Conservation (phyloP, 2,797 vertebrate species). For the Odontamblyopus rebecca region DNA sequence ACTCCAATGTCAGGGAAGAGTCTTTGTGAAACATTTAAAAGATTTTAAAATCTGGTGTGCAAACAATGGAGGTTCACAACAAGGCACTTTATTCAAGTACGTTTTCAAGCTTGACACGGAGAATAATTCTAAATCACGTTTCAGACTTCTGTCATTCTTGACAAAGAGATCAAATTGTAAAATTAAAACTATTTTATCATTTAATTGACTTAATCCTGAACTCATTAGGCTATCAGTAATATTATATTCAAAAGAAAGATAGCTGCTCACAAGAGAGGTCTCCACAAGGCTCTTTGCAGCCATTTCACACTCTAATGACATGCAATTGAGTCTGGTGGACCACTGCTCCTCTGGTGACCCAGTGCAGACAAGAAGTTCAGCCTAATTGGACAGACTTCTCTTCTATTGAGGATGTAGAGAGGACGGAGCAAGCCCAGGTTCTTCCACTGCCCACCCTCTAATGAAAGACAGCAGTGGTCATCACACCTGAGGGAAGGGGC, state of each 20-base stretch:
- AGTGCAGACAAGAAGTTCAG: constrained; percentile 56
- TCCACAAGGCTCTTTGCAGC: constrained; percentile 37
- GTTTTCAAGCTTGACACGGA: neutral
- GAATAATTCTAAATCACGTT: constrained; percentile 22
- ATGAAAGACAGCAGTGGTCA: constrained; percentile 35
- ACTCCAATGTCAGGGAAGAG: constrained; percentile 29
- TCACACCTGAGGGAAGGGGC: constrained; percentile 21
- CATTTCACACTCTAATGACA: constrained; percentile 48
- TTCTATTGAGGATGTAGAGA: constrained; percentile 45
- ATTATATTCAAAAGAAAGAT: constrained; percentile 48
- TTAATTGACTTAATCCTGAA: constrained; percentile 54
- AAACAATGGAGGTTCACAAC: constrained; percentile 8
- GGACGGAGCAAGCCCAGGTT: constrained; percentile 24
- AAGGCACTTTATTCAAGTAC: neutral
- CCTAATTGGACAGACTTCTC: constrained; percentile 66
- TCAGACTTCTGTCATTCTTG: constrained; percentile 22
- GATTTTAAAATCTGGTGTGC: constrained; percentile 5
- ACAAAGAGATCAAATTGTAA: constrained; percentile 50
- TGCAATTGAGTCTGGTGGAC: constrained; percentile 40
- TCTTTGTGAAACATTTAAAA: constrained; percentile 19
- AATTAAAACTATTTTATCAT: constrained; percentile 45
- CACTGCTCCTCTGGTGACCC: constrained; percentile 35
- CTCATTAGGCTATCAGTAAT: constrained; percentile 56
- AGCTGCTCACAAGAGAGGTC: constrained; percentile 45
- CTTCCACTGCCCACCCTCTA: constrained; percentile 30